Evolutionary conservation across 2,888 invertebrate genomes (phyloP), one percentile per base, ranked within the genome.

Genomic region (Diachrysia chrysitis): DNA sequence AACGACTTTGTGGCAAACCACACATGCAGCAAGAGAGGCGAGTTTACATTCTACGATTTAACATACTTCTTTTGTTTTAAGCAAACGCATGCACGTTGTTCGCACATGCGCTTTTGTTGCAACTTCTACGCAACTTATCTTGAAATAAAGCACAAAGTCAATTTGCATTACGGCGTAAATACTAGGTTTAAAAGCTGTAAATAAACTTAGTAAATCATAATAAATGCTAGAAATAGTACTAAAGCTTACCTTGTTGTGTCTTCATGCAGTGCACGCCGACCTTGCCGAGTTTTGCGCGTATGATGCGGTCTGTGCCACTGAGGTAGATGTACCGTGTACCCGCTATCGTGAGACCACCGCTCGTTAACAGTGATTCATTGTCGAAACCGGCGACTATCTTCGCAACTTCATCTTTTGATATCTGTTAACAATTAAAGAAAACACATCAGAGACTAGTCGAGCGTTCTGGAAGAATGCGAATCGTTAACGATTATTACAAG

Each of bases 221-320:
- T 10, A 56, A 12, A 32, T 56, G 23, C 35, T 10, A 10, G 3
- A 17, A 0, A 21, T 58, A 51, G 48, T 10, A 23, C 37, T 14
- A 59, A 35, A 68, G 56, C 95, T 94, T 94, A 98, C 98, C 97
- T 97, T 98, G 98, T 96, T 97, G 97, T 95, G 98, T 98, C 96
- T 98, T 98, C 98, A 98, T 98, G 97, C 98, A 98, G 94, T 98
- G 98, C 85, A 98, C 98, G 90, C 98, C 98, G 93, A 98, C 97
- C 96, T 98, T 98, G 95, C 98, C 98, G 89, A 98, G 96, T 96
- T 98, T 98, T 95, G 98, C 98, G 96, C 98, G 97, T 95, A 98
- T 97, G 90, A 98, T 98, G 93, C 97, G 97, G 93, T 98, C 98
- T 96, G 98, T 98, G 92, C 98, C 98, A 90, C 98, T 98, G 95